Evolutionary conservation across 2,113 vertebrate species (phyloP).

Genomic region (Erpornis zantholeuca): DNA sequence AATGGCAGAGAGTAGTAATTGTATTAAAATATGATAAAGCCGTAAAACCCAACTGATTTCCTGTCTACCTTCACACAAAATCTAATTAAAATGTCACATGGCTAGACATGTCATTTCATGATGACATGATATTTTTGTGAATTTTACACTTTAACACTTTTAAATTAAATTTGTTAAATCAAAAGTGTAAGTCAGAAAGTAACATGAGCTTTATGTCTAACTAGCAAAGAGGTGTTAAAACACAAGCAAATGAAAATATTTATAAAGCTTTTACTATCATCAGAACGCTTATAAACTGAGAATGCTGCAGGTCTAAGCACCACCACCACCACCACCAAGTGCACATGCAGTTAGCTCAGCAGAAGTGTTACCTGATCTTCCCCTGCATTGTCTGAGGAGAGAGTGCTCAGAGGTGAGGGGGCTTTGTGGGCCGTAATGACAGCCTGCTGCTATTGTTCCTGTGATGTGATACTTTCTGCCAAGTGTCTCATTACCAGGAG

Average conservation of each 20-base stretch:
- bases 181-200: background rate
- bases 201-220: background rate
- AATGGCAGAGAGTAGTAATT: background rate
- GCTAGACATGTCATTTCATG: background rate
- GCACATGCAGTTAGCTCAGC: background rate
- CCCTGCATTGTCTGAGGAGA: background rate
- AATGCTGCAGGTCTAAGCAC: background rate
- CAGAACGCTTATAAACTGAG: background rate
- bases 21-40: background rate
- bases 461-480: constrained; percentile 34
- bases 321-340: accelerated
- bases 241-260: background rate
- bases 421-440: background rate
- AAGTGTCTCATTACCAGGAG: constrained; percentile 32
- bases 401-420: background rate
- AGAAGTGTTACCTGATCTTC: constrained; percentile 4
- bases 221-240: background rate
- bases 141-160: background rate
- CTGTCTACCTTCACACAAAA: background rate
- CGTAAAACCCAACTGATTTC: background rate
- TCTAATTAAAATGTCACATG: background rate
- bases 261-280: background rate
- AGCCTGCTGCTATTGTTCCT: constrained; percentile 2
- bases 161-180: background rate
- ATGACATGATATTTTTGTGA: background rate